Conservation (phyloP, 2,888 invertebrate species). For the Protophormia terraenovae region DNA sequence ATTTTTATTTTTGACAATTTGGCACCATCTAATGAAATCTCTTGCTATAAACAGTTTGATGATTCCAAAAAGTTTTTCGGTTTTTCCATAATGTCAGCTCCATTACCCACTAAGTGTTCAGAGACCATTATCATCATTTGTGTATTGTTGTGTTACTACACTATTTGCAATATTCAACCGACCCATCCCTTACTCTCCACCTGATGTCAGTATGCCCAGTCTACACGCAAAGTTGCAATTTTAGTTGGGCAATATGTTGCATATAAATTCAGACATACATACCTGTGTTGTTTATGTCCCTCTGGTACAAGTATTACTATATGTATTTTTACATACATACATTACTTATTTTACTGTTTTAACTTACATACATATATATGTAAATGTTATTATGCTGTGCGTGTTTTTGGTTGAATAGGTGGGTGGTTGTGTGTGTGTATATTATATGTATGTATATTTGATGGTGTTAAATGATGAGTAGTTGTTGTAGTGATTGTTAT, state of each 20-base stretch:
- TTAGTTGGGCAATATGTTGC: slow-evolving; percentile 13
- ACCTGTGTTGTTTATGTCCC: slow-evolving; percentile 29
- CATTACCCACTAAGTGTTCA: slow-evolving; percentile 53
- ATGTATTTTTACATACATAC: neutral
- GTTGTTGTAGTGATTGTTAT: neutral
- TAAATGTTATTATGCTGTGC: slow-evolving; percentile 11
- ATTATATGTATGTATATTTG: neutral
- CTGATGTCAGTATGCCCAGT: neutral
- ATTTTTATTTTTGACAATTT: neutral
- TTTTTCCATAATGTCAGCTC: slow-evolving; percentile 36
- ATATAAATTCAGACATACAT: slow-evolving; percentile 10
- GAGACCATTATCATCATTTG: slow-evolving; percentile 47
- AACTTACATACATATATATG: neutral
- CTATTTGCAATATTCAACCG: neutral
- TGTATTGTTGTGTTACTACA: slow-evolving; percentile 7
- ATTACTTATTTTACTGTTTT: too few relatives aligned
- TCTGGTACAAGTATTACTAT: slow-evolving; percentile 10
- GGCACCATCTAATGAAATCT: neutral
- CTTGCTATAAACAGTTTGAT: slow-evolving; percentile 6
- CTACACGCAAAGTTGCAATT: neutral
- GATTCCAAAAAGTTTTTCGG: slow-evolving; percentile 28
- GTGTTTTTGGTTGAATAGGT: neutral
- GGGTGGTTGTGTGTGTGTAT: neutral
- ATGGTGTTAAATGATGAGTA: slow-evolving; percentile 17
- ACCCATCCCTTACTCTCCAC: neutral